These are phyloP conservation scores for Herpetotheres cachinnans DNA, from an alignment of 2,113 vertebrate genomes.

Conservation along the genomic window DNA sequence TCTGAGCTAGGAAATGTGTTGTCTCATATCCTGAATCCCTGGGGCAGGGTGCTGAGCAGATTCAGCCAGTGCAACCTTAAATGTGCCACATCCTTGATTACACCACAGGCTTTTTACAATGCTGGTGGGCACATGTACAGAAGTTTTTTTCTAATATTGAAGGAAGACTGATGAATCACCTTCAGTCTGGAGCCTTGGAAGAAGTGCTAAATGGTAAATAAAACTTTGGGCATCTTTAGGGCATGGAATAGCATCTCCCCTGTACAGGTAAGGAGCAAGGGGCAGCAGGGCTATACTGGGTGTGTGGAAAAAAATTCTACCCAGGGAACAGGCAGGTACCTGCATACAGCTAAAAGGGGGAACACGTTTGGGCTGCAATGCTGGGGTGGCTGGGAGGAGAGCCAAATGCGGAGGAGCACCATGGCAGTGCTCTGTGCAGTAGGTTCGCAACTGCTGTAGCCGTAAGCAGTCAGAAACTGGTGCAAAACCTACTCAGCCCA, in stretches of 20 bases:
- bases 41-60: neutral
- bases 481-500: neutral
- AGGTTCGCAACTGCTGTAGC: neutral
- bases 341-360: neutral
- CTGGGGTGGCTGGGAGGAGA: neutral
- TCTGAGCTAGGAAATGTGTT: neutral
- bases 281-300: neutral
- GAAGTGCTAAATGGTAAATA: neutral
- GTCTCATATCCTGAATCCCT: neutral
- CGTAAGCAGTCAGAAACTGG: neutral
- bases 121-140: neutral
- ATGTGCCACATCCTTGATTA: neutral
- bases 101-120: neutral
- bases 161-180: neutral
- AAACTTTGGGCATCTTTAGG: neutral
- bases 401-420: neutral
- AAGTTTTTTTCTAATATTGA: neutral
- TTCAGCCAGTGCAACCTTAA: neutral
- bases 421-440: neutral
- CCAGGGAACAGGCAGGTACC: neutral
- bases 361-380: fast-evolving
- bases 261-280: neutral
- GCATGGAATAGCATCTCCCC: neutral
- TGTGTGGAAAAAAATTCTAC: neutral
- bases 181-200: neutral